A percentile compares a stretch with the other conserved stretches of the same genome.
These are phyloP conservation scores for Camponotus pennsylvanicus DNA, from an alignment of 1,140 invertebrate genomes.

Conservation along the genomic window DNA sequence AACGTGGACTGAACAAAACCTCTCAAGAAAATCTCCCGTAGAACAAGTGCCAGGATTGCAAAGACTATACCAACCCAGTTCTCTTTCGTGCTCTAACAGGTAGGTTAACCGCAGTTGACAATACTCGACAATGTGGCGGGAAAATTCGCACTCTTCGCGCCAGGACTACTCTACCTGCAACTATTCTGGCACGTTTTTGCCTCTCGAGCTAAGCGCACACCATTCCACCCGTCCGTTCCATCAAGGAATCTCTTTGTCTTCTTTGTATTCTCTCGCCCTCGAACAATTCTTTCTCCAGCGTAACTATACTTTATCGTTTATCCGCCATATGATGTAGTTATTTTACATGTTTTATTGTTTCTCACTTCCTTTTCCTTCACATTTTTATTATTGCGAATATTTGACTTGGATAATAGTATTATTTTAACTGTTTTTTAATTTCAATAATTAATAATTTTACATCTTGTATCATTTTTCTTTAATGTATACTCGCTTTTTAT, in stretches of 20 bases:
- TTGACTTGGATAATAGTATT: not conserved
- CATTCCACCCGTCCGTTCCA: not conserved
- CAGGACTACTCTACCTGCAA: conserved; percentile 37
- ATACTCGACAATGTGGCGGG: conserved; percentile 73
- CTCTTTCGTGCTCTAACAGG: conserved; percentile 74
- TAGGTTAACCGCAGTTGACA: conserved; percentile 73
- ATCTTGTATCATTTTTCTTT: not conserved
- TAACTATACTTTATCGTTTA: conserved; percentile 20
- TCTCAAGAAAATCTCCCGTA: conserved; percentile 53
- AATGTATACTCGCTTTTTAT: not conserved
- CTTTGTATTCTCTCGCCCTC: conserved; percentile 51
- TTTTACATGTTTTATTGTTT: conserved; percentile 22
- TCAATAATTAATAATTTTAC: not conserved
- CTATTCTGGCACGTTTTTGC: conserved; percentile 58
- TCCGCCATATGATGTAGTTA: conserved; percentile 49
- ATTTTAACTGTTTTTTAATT: not conserved
- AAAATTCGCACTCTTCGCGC: conserved; percentile 65
- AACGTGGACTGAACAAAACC: conserved; percentile 25
- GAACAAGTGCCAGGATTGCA: conserved; percentile 62
- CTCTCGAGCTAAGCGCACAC: conserved; percentile 41
- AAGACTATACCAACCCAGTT: conserved; percentile 38
- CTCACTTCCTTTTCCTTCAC: not conserved
- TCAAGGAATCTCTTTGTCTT: conserved; percentile 53
- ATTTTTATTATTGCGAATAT: not conserved
- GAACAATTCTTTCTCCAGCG: conserved; percentile 51